Evolutionary conservation across 2,888 invertebrate genomes (phyloP), one percentile per base, ranked within the genome.

Genomic region (Scaptomyza caliginosa): DNA sequence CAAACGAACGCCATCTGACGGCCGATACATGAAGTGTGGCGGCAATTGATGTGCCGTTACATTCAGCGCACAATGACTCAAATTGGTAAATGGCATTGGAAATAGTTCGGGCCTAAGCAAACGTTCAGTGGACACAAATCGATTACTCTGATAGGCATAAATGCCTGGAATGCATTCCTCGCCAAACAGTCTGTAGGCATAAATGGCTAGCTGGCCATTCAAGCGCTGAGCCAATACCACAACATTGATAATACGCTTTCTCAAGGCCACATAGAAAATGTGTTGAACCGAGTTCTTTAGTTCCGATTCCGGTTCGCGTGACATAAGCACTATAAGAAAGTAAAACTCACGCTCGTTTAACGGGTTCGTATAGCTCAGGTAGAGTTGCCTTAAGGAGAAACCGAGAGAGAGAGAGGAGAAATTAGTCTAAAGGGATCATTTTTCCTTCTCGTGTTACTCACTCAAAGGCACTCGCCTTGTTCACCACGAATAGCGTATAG

Each of bases 401-500:
- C 1, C 7, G 16, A 6, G 8, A 3, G 38, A 48, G 8, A 19
- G 17, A 19, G 10, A 45, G 16, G 13, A 1, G 36, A n/a, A 16
- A 16, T 2, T 16, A 34, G 2, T 0, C 26, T 28, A 28, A 28
- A 4, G 28, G 28, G 10, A 26, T n/a, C n/a, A n/a, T n/a, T n/a
- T n/a, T n/a, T n/a, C n/a, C n/a, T n/a, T n/a, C n/a, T n/a, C n/a
- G n/a, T n/a, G 3, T 28, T 3, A 67, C 86, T 81, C 51, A 89
- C 89, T 62, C 23, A 36, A 88, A 89, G 0, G 86, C 73, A 1
- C 16, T 2, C 1, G 49, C 13, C 2, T 70, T 55, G 16, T 88
- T 88, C 21, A 90, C 77, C 26, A 90, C 72, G 42, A 90, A 82
- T 3, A 89, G 67, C 32, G 87, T 78, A 39, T 86, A 89, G 24